Conservation (phyloP, 2,113 vertebrate species). For the Bos javanicus region DNA sequence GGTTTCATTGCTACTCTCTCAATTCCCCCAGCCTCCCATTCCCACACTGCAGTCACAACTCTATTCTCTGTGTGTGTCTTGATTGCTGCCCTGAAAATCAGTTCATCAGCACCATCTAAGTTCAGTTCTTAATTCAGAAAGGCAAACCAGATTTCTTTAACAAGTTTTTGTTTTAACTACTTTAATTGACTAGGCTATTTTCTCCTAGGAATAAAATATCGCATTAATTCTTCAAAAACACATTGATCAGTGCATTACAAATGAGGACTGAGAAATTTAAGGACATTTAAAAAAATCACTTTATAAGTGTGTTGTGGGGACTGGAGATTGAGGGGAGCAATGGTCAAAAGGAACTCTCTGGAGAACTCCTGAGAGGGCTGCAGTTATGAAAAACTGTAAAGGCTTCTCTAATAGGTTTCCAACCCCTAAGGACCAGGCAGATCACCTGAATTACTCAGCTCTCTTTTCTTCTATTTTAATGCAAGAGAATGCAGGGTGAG, state of each 20-base stretch:
- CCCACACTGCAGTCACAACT: not conserved
- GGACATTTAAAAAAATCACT: not conserved
- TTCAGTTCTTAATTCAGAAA: not conserved
- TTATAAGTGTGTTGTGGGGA: not conserved
- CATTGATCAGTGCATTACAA: not conserved
- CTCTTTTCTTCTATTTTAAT: slow-evolving; percentile 23
- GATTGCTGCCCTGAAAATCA: not conserved
- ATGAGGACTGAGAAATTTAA: not conserved
- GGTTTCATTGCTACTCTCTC: not conserved
- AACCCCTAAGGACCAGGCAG: not conserved
- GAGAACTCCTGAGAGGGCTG: not conserved
- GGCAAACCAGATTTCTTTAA: not conserved
- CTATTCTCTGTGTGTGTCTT: not conserved
- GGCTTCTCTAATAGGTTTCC: not conserved
- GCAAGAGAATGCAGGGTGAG: not conserved
- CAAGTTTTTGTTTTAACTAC: not conserved
- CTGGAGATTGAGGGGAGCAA: not conserved
- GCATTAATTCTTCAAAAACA: not conserved
- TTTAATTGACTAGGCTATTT: not conserved
- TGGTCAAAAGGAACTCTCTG: not conserved
- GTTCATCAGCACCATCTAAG: not conserved
- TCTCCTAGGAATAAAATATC: not conserved
- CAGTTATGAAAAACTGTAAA: not conserved
- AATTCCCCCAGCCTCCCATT: not conserved
- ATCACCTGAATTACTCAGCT: not conserved